Evolutionary conservation across 2,888 invertebrate species (phyloP).

Genomic region (Leptarthrus brevirostris): DNA sequence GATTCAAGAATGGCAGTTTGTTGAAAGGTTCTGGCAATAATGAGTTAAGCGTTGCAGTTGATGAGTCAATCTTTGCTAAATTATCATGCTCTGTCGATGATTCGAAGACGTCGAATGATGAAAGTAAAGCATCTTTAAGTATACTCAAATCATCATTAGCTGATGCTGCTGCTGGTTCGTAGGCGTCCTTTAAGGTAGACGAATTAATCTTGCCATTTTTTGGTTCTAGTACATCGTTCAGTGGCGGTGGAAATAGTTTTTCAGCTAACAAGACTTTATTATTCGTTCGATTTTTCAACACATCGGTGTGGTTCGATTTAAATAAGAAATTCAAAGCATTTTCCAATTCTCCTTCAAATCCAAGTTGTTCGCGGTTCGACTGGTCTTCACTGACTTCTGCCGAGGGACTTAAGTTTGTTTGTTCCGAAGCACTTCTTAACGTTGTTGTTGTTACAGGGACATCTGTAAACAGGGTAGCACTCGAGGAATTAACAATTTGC

Average conservation of each 20-base stretch:
- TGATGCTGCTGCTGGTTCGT: conserved; percentile 58
- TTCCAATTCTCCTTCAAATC: background rate
- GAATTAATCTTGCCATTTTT: too few species aligned
- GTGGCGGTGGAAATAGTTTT: background rate
- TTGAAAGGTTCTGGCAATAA: conserved; percentile 64
- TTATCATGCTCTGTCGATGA: background rate
- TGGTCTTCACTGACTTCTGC: too few species aligned
- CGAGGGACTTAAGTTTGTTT: too few species aligned
- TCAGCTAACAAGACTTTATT: conserved; percentile 2
- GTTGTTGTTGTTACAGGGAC: too few species aligned
- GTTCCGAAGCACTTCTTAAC: too few species aligned
- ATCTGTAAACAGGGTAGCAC: too few species aligned
- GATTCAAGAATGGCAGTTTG: conserved; percentile 64
- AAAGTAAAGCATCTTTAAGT: conserved; percentile 48
- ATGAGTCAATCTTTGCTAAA: conserved; percentile 1
- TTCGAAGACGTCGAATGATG: background rate
- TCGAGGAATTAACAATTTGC: too few species aligned
- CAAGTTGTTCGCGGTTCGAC: too few species aligned
- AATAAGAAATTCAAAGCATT: conserved; percentile 48
- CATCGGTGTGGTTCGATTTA: too few species aligned
- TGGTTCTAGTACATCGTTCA: too few species aligned
- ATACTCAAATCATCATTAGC: conserved; percentile 55
- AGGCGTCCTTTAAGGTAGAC: too few species aligned
- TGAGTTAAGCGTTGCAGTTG: conserved; percentile 57
- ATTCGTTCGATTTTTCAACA: conserved; percentile 22